These are phyloP conservation scores for Acholoe squamosa DNA, from an alignment of 2,888 invertebrate genomes.

Conservation along the genomic window DNA sequence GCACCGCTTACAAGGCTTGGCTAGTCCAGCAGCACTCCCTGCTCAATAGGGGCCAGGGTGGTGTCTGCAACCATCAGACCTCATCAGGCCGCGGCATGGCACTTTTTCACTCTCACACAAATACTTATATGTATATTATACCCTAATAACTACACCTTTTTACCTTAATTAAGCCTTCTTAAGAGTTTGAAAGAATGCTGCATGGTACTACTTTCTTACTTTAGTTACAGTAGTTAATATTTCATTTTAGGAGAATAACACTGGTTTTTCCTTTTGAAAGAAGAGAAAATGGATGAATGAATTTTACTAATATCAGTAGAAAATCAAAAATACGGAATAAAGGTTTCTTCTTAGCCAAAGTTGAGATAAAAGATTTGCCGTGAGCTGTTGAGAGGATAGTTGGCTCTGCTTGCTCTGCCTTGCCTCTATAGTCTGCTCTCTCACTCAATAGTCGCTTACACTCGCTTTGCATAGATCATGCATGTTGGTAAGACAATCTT, in stretches of 20 bases:
- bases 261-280: neutral
- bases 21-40: slow-evolving; percentile 27
- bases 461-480: slow-evolving; percentile 1
- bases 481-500: slow-evolving; percentile 32
- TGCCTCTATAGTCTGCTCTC: neutral
- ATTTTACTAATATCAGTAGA: neutral
- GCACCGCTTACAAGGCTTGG: slow-evolving; percentile 1
- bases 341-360: neutral
- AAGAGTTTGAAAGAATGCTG: slow-evolving; percentile 35
- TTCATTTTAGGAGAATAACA: neutral
- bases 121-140: slow-evolving; percentile 8
- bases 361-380: slow-evolving; percentile 10
- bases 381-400: slow-evolving; percentile 49
- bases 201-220: slow-evolving; percentile 22
- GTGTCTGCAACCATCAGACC: slow-evolving; percentile 30
- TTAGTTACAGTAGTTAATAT: slow-evolving; percentile 11
- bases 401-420: slow-evolving; percentile 27
- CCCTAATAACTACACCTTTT: neutral
- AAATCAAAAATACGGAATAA: neutral
- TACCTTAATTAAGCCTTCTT: neutral
- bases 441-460: slow-evolving; percentile 25
- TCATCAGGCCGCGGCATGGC: slow-evolving; percentile 54
- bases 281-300: slow-evolving; percentile 56
- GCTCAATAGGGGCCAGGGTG: neutral
- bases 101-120: slow-evolving; percentile 11